phyloP scores from a whole-genome alignment of 1,140 invertebrate genomes.

The Notospermus geniculatus region DNA sequence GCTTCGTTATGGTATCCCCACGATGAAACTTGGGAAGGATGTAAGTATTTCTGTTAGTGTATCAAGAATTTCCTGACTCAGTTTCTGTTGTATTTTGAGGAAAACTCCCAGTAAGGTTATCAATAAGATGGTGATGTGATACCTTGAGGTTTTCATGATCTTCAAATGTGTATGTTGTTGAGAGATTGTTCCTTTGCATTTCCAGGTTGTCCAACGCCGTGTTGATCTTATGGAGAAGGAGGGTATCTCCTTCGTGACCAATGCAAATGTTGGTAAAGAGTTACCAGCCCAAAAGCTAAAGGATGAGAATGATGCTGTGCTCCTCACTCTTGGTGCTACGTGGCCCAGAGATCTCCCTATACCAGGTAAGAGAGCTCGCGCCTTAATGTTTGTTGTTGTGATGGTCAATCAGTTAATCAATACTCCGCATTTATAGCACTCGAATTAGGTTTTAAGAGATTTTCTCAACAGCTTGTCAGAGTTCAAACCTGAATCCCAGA shows the following conservation, averaged over 20 bases:
- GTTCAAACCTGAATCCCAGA: no score
- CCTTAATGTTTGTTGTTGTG: no score
- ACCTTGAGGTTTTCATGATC: no score
- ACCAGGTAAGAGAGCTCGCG: slow-evolving; percentile 52
- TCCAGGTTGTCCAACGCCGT: slow-evolving; percentile 74
- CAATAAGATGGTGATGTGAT: no score
- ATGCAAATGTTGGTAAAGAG: slow-evolving; percentile 88
- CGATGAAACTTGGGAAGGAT: slow-evolving; percentile 93
- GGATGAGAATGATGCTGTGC: slow-evolving; percentile 79
- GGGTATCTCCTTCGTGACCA: slow-evolving; percentile 88
- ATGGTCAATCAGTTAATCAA: no score
- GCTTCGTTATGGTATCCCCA: slow-evolving; percentile 97
- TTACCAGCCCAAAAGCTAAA: slow-evolving; percentile 73
- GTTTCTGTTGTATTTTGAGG: no score
- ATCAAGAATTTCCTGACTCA: no score
- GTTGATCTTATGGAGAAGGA: slow-evolving; percentile 84
- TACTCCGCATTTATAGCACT: no score
- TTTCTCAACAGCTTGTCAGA: no score
- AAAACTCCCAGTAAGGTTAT: no score
- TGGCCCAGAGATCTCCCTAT: slow-evolving; percentile 84
- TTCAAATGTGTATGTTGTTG: no score
- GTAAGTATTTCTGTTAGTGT: slow-evolving; percentile 62
- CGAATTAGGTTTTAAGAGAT: no score
- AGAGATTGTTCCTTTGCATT: slow-evolving; percentile 7
- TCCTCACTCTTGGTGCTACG: slow-evolving; percentile 90